Percentiles rank a stretch among this genome's conserved stretches.
Conservation (phyloP, 2,888 invertebrate species). For the Hemistola chrysoprasaria region DNA sequence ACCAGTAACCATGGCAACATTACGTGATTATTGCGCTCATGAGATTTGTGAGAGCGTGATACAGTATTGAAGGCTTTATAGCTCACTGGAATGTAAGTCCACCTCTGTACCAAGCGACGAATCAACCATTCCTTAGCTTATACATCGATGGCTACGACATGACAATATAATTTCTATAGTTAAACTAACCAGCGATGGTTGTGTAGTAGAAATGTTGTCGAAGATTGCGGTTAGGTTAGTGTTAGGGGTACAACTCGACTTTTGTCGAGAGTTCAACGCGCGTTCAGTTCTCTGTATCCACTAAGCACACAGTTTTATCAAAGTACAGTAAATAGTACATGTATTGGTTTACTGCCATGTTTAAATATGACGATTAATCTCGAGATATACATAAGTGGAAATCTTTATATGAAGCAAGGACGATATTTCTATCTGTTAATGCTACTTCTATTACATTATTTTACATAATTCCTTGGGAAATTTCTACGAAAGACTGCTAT, state of each 20-base stretch:
- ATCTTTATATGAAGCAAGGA: background rate
- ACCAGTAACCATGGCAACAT: conserved; percentile 1
- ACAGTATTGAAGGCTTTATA: conserved; percentile 30
- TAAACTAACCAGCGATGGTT: conserved; percentile 23
- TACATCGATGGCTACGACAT: conserved; percentile 1
- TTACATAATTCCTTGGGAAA: too few relatives aligned
- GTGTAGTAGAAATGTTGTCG: conserved; percentile 4
- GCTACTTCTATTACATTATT: too few relatives aligned
- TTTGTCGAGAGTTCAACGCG: conserved; percentile 75
- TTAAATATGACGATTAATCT: conserved; percentile 25
- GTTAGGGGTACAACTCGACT: conserved; percentile 41
- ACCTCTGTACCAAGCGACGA: conserved; percentile 32
- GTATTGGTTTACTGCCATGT: conserved; percentile 36
- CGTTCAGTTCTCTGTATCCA: conserved; percentile 36
- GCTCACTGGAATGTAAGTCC: conserved; percentile 42
- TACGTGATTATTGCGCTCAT: conserved; percentile 13
- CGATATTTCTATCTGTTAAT: too few relatives aligned
- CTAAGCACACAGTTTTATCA: conserved; percentile 41
- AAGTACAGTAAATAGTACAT: conserved; percentile 41
- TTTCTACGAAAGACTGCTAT: too few relatives aligned
- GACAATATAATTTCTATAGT: background rate
- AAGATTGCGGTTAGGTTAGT: conserved; percentile 14
- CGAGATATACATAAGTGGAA: conserved; percentile 15
- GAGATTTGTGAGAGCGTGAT: conserved; percentile 37
- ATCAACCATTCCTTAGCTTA: conserved; percentile 8